Percentiles rank a stretch among this genome's conserved stretches.
These are phyloP conservation scores for Cryptoblepharus egeriae DNA, from an alignment of 2,797 vertebrate species.

Conservation along the genomic window DNA sequence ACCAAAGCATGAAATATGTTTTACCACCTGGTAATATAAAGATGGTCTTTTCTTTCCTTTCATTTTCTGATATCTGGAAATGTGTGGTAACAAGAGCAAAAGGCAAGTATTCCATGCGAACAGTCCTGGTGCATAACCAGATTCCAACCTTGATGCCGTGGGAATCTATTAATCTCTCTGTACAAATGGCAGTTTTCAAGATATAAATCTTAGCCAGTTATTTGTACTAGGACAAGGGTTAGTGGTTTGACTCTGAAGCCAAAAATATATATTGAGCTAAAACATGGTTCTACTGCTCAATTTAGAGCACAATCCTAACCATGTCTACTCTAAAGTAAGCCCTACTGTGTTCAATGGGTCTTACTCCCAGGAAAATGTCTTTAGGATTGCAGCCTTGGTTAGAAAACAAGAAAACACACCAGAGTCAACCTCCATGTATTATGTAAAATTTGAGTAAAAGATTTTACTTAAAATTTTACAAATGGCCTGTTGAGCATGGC, in stretches of 20 bases:
- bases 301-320: too few species aligned
- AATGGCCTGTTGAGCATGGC: background rate
- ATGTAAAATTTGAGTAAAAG: background rate
- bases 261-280: conserved; percentile 70
- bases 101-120: conserved; percentile 5
- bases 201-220: conserved; percentile 57
- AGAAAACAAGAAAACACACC: conserved; percentile 60
- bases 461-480: too few species aligned
- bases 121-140: conserved; percentile 21
- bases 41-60: conserved; percentile 40
- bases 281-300: conserved; percentile 68
- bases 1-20: conserved; percentile 2
- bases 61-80: conserved; percentile 40
- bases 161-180: conserved; percentile 56
- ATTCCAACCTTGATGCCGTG: conserved; percentile 47
- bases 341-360: too few species aligned
- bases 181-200: conserved; percentile 57
- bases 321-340: too few species aligned
- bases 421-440: conserved; percentile 28
- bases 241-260: conserved; percentile 56
- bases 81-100: background rate
- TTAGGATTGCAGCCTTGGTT: too few species aligned
- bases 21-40: conserved; percentile 21
- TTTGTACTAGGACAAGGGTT: conserved; percentile 67
- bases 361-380: too few species aligned